A percentile compares a stretch with the other conserved stretches of the same genome.
Conservation (phyloP, 2,888 invertebrate genomes). For the Aleiodes leptofemur region DNA sequence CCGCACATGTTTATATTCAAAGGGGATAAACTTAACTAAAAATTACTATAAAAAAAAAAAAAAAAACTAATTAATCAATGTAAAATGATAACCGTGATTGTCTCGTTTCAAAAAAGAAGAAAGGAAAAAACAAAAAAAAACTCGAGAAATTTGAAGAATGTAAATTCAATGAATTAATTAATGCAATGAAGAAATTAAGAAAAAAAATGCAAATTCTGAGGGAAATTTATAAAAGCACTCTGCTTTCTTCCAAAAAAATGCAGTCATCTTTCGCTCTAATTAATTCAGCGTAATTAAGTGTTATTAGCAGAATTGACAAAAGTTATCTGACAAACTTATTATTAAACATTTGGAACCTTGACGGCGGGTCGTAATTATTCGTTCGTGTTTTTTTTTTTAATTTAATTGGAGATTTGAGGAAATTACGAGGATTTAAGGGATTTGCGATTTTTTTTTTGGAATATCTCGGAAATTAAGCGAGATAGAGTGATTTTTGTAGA, state of each 20-base stretch:
- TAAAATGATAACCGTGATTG: conserved; percentile 9
- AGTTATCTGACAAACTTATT: not conserved
- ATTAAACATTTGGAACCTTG: conserved; percentile 41
- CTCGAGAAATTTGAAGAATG: too few relatives aligned
- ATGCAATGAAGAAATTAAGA: conserved; percentile 28
- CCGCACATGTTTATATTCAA: conserved; percentile 40
- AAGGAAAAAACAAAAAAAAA: too few relatives aligned
- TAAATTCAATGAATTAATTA: too few relatives aligned
- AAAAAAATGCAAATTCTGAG: too few relatives aligned
- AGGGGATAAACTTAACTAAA: conserved; percentile 27
- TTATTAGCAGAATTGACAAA: conserved; percentile 8
- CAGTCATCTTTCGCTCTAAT: too few relatives aligned
- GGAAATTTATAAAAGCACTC: too few relatives aligned
- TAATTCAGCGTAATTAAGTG: too few relatives aligned
- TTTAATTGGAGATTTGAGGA: not conserved
- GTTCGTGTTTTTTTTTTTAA: not conserved
- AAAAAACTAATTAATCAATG: conserved; percentile 5
- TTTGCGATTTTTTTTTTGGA: not conserved
- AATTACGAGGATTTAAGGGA: not conserved
- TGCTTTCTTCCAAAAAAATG: too few relatives aligned
- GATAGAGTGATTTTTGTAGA: not conserved
- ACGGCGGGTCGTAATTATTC: conserved; percentile 54
- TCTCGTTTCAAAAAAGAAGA: too few relatives aligned
- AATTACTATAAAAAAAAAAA: conserved; percentile 24
- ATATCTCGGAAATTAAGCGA: too few relatives aligned